A percentile compares a stretch with the other conserved stretches of the same genome.
Conservation (phyloP, 1,140 invertebrate species). For the Nephotettix cincticeps region DNA sequence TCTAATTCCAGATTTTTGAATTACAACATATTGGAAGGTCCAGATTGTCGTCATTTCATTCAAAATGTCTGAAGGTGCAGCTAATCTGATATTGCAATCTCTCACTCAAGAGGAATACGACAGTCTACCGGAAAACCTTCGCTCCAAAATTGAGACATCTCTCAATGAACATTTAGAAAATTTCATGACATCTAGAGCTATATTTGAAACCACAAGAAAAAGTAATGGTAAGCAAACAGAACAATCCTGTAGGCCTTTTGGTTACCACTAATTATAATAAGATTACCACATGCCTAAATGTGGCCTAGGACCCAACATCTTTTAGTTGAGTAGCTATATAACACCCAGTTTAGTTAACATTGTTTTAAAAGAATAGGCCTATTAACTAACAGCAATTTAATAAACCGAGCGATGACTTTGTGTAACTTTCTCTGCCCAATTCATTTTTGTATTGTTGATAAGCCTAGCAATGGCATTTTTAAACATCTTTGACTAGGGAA, state of each 20-base stretch:
- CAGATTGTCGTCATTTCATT: no score
- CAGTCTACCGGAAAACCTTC: constrained; percentile 49
- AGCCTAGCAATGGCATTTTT: no score
- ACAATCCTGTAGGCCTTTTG: neutral
- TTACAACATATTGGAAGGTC: no score
- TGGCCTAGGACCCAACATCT: neutral
- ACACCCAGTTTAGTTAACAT: neutral
- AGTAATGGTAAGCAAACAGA: constrained; percentile 55
- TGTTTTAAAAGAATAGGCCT: neutral
- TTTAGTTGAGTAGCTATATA: neutral
- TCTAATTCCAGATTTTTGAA: no score
- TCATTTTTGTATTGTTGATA: no score
- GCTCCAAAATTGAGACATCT: constrained; percentile 60
- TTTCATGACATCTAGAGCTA: constrained; percentile 66
- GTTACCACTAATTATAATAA: neutral
- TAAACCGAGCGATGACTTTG: neutral
- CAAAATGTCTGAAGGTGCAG: constrained; percentile 2
- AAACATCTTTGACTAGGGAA: no score
- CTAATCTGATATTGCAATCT: constrained; percentile 27
- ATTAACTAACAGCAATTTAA: no score
- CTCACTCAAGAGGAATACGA: constrained; percentile 49
- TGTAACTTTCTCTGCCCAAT: no score
- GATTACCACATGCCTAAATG: neutral
- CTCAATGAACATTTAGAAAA: constrained; percentile 65
- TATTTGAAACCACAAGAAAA: constrained; percentile 60